Base-by-base conservation (phyloP, 2,113 vertebrate genomes). In the Corynorhinus townsendii region DNA sequence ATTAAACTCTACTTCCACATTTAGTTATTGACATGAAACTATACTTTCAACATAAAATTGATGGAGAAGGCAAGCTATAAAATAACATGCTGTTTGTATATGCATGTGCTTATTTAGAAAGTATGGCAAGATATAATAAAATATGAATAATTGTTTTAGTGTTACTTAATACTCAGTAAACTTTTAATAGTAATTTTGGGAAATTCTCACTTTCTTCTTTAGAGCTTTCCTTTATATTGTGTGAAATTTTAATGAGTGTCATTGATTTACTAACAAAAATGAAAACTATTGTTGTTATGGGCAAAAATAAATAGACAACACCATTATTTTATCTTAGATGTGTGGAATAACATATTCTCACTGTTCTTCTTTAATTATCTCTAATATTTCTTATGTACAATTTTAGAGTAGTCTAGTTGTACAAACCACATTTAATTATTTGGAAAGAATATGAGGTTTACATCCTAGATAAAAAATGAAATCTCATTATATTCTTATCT, bases 401-500 rank as follows among this genome's bases (percentile, higher is more conserved):
- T 91, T 87, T 93, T 91, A 80, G 20, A 80, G 45, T 92, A 59
- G 35, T 52, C 84, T 73, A 93, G 71, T 85, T 90, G 4, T 19
- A 68, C 1, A 89, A 88, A 4, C 3, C 40, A 38, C 43, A 85
- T 68, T 90, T 26, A 62, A 73, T 91, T 93, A 35, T 87, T 96
- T 83, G 45, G 30, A 54, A 93, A 90, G 38, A 95, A 66, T 87
- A 47, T 47, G 28, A 91, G 30, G 20, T 84, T 90, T 93, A 79
- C 91, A 75, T 62, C 16, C 8, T 81, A 73, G 15, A 68, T 47
- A 89, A 86, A 75, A 95, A 69, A 92, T 89, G 56, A 94, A 59
- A 54, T 52, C 20, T 91, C 62, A 89, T 56, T 95, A 83, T 56
- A 82, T 35, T 86, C 33, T 94, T 96, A 83, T 85, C 93, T 91